Percentiles rank a stretch among this genome's conserved stretches.
These are phyloP conservation scores for Ornithorhynchus anatinus DNA, from an alignment of 2,113 vertebrate species.

Conservation along the genomic window DNA sequence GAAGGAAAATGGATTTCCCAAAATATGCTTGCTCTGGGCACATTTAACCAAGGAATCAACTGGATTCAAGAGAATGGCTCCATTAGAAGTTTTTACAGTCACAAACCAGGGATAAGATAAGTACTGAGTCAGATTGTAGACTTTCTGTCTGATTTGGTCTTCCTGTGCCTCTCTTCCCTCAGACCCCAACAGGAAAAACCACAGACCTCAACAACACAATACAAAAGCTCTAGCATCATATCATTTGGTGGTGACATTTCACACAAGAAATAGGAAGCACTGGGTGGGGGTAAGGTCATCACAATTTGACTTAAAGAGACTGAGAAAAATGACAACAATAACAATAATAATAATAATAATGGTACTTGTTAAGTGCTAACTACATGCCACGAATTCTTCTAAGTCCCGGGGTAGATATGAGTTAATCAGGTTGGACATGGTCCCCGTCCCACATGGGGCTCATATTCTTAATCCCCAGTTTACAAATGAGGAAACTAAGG, in stretches of 20 bases:
- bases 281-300: fast-evolving
- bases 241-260: background rate
- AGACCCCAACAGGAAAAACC: slow-evolving; percentile 39
- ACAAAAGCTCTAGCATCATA: background rate
- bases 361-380: no score
- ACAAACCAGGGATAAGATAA: background rate
- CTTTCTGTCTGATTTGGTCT: background rate
- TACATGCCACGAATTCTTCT: no score
- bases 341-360: no score
- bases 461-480: no score
- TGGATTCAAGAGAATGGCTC: slow-evolving; percentile 9
- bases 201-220: slow-evolving; percentile 30
- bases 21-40: background rate
- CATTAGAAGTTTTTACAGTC: background rate
- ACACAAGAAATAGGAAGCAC: background rate
- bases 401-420: no score
- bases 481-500: no score
- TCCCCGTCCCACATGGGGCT: no score
- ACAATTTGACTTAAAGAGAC: background rate
- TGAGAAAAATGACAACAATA: no score
- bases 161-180: background rate
- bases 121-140: background rate
- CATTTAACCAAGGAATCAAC: background rate
- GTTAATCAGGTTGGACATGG: no score
- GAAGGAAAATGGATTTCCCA: background rate